phyloP scores from a whole-genome alignment of 1,140 invertebrate genomes.

The Oscheius sp. region DNA sequence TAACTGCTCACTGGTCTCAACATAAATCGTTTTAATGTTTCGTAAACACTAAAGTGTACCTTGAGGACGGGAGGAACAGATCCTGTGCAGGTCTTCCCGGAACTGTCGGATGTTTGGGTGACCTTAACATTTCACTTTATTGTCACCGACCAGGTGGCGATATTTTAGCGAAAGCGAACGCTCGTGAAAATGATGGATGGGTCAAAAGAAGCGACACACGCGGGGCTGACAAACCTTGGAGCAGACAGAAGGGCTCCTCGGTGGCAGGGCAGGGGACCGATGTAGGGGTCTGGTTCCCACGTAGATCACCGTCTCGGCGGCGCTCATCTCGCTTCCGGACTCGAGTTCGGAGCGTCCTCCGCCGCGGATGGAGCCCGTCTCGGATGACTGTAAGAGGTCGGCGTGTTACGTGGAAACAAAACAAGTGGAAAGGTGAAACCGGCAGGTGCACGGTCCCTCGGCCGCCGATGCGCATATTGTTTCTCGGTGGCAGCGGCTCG shows the following conservation, averaged over 20 bases:
- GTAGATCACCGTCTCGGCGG: conserved; percentile 34
- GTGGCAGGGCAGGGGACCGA: not conserved
- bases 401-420: not conserved
- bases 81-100: not conserved
- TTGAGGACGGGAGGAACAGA: conserved; percentile 16
- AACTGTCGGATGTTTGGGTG: conserved; percentile 8
- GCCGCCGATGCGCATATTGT: conserved; percentile 1
- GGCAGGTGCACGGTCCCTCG: not conserved
- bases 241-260: not conserved
- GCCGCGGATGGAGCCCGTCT: not conserved
- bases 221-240: not conserved
- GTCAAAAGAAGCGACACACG: not conserved
- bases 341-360: conserved; percentile 19
- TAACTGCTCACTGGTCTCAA: too few species aligned
- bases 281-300: conserved; percentile 11
- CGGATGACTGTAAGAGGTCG: not conserved
- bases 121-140: not conserved
- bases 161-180: not conserved
- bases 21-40: too few species aligned
- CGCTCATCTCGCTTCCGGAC: conserved; percentile 18
- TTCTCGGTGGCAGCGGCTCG: conserved; percentile 6
- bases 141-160: not conserved
- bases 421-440: not conserved
- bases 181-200: not conserved
- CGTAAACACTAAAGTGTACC: too few species aligned